Evolutionary conservation across 2,113 vertebrate genomes (phyloP), one percentile per base, ranked within the genome.

Genomic region (Brachionichthys hirsutus): DNA sequence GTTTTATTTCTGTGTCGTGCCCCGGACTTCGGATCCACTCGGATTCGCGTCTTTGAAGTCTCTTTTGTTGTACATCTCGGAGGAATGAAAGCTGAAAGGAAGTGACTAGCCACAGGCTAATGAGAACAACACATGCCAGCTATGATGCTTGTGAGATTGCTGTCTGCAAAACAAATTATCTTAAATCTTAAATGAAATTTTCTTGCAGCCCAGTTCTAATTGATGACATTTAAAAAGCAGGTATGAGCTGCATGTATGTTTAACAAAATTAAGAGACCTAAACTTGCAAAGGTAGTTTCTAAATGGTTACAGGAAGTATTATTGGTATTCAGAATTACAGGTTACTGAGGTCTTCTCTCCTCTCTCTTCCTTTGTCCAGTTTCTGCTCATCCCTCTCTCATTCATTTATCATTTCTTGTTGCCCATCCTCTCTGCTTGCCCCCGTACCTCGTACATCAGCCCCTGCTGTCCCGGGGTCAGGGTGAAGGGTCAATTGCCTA

Each of bases 401-500:
- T 75, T 64, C 78, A 77, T 79, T 73, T 54, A 79, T 80, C 75
- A 75, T 64, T 62, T 64, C 67, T 78, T n/a, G 15, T 57, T 67
- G 42, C 54, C 54, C 36, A 51, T 56, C 66, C 61, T 56, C 47
- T 62, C 72, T 9, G 22, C 55, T 78, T 65, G 41, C 53, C 75
- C 62, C 45, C 52, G 55, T 43, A 3, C 56, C 58, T 75, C 53
- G 57, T 77, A 65, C 59, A 48, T 83, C 81, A 78, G 71, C 72
- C 24, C 62, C 35, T 22, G 44, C 51, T 11, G 20, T 8, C 22
- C 61, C 2, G 34, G 70, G 75, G 70, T 81, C 73, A 77, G 78
- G 80, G 75, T 62, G 54, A 82, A 42, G 56, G 77, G 79, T 81
- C 81, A 87, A 85, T 81, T 78, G 74, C 67, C 57, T 36, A 54